A percentile compares a stretch with the other conserved stretches of the same genome.
phyloP scores from a whole-genome alignment of 2,888 invertebrate genomes.

The Acleris sparsana region DNA sequence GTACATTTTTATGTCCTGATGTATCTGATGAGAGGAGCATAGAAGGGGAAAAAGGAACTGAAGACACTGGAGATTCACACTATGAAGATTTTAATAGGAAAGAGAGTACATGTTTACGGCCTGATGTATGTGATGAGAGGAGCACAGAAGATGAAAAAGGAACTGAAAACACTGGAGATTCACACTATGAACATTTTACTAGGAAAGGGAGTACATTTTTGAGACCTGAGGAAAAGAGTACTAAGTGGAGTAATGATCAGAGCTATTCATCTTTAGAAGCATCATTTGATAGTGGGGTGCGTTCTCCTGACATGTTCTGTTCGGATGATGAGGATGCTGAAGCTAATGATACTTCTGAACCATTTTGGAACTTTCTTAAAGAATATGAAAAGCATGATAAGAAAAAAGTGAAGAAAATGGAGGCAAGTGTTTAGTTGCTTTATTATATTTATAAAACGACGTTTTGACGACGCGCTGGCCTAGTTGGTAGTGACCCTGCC shows the following conservation, averaged over 20 bases:
- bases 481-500: no score
- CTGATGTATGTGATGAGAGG: constrained; percentile 42
- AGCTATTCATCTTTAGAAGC: constrained; percentile 74
- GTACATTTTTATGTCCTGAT: constrained; percentile 27
- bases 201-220: constrained; percentile 49
- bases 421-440: constrained; percentile 53
- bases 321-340: constrained; percentile 83
- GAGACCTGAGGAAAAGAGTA: constrained; percentile 55
- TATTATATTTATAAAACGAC: background rate
- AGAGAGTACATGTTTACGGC: constrained; percentile 41
- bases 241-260: constrained; percentile 71
- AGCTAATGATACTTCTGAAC: constrained; percentile 47
- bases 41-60: constrained; percentile 54
- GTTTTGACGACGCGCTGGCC: no score
- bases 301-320: constrained; percentile 86
- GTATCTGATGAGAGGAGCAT: constrained; percentile 46
- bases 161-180: constrained; percentile 64
- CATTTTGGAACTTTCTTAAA: constrained; percentile 69
- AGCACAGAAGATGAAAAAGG: constrained; percentile 52
- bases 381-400: constrained; percentile 72
- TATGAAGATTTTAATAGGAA: constrained; percentile 59
- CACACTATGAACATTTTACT: constrained; percentile 61
- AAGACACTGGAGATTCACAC: constrained; percentile 66
- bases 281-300: constrained; percentile 76
- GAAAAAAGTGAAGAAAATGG: constrained; percentile 66